A percentile compares a stretch with the other conserved stretches of the same genome.
These are phyloP conservation scores for Phalangium opilio DNA, from an alignment of 2,888 invertebrate genomes.

Conservation along the genomic window DNA sequence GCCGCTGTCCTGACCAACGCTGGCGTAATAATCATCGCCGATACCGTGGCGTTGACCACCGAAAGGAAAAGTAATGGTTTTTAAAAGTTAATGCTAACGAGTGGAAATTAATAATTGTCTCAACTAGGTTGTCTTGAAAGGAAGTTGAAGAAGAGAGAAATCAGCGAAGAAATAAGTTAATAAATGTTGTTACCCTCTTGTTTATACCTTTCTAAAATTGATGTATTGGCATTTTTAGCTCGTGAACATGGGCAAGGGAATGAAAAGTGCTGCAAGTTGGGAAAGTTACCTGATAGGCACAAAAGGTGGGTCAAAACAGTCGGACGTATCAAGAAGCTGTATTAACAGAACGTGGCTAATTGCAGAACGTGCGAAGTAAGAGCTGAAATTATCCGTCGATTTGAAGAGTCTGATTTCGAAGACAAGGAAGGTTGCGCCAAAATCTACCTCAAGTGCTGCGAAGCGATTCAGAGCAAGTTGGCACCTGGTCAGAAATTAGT, in stretches of 20 bases:
- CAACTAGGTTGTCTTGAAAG: slow-evolving; percentile 8
- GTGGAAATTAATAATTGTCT: too few relatives aligned
- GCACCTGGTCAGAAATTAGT: too few relatives aligned
- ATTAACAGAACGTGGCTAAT: too few relatives aligned
- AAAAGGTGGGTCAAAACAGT: not conserved
- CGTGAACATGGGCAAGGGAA: slow-evolving; percentile 1
- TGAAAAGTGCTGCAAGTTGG: slow-evolving; percentile 12
- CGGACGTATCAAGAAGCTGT: too few relatives aligned
- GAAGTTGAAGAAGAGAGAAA: slow-evolving; percentile 10
- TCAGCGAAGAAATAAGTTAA: slow-evolving; percentile 10
- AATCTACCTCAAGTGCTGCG: slow-evolving; percentile 14
- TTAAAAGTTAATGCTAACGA: too few relatives aligned
- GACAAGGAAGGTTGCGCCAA: slow-evolving; percentile 4
- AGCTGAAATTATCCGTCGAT: slow-evolving; percentile 7
- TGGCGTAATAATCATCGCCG: slow-evolving; percentile 12
- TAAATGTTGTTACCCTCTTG: too few relatives aligned
- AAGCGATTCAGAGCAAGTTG: too few relatives aligned
- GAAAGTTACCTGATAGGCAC: slow-evolving; percentile 8
- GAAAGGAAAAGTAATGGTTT: too few relatives aligned
- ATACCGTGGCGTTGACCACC: not conserved
- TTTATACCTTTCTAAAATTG: too few relatives aligned
- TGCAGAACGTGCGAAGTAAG: slow-evolving; percentile 10
- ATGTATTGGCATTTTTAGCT: slow-evolving; percentile 5
- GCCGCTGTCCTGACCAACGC: slow-evolving; percentile 14
- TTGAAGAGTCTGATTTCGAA: not conserved